These are phyloP conservation scores for Caranx ignobilis DNA, from an alignment of 2,113 vertebrate species.

Conservation along the genomic window DNA sequence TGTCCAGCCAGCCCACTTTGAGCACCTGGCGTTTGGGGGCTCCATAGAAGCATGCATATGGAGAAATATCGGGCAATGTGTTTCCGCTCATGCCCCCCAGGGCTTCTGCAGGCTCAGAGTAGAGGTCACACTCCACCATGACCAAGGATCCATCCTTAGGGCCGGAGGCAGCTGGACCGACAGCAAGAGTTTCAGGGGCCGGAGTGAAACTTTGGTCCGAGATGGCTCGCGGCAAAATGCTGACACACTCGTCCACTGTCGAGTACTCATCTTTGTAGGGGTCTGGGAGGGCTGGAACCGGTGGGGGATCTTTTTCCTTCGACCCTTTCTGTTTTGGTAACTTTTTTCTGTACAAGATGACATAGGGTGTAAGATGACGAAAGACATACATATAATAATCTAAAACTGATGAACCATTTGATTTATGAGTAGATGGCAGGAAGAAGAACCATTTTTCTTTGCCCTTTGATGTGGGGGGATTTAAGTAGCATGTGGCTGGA, in stretches of 20 bases:
- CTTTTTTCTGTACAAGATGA: conserved; percentile 62
- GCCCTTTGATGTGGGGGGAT: not conserved
- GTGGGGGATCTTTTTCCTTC: conserved; percentile 6
- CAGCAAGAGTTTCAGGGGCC: conserved; percentile 14
- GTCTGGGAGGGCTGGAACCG: not conserved
- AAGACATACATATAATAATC: not conserved
- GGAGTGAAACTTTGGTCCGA: conserved; percentile 46
- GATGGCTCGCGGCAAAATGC: conserved; percentile 68
- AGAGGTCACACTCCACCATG: conserved; percentile 75
- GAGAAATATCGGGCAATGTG: conserved; percentile 83
- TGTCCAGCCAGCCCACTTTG: conserved; percentile 95
- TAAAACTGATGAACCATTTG: too few relatives aligned
- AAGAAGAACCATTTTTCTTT: not conserved
- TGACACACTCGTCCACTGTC: conserved; percentile 82
- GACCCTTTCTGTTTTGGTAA: conserved; percentile 12
- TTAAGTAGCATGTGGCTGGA: not conserved
- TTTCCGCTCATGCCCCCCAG: conserved; percentile 36
- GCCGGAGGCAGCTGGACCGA: conserved; percentile 16
- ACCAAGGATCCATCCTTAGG: conserved; percentile 52
- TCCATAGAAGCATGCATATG: conserved; percentile 96
- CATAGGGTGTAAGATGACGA: not conserved
- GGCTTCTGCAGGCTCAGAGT: conserved; percentile 57
- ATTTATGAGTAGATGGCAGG: too few relatives aligned
- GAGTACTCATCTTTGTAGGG: conserved; percentile 86
- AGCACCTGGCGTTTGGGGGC: conserved; percentile 77